These are phyloP conservation scores for Pseudocheirus occidentalis DNA, from an alignment of 2,797 vertebrate species.

Conservation along the genomic window DNA sequence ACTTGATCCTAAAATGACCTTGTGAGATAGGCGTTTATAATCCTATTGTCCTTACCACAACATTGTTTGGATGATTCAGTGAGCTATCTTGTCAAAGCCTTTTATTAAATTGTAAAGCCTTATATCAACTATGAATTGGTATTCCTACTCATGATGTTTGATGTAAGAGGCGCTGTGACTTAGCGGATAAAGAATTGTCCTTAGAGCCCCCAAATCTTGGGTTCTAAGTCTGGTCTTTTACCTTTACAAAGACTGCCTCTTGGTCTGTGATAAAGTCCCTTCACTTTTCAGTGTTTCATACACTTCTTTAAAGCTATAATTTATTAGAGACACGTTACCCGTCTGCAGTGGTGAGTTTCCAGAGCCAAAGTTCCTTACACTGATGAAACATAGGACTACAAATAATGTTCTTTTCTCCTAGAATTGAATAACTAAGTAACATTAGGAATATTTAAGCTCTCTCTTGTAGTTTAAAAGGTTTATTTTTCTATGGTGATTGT, in stretches of 20 bases:
- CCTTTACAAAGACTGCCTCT: background rate
- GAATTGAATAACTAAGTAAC: conserved; percentile 39
- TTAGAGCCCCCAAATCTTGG: background rate
- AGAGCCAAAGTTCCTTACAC: background rate
- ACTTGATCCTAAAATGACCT: background rate
- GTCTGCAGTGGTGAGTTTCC: background rate
- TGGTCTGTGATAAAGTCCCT: background rate
- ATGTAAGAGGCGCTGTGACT: background rate
- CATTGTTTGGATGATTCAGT: background rate
- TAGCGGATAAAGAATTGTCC: background rate
- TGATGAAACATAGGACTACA: background rate
- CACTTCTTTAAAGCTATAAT: background rate
- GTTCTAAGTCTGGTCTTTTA: background rate
- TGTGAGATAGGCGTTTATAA: background rate
- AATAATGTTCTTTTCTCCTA: conserved; percentile 26
- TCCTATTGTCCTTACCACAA: background rate
- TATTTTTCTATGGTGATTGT: conserved; percentile 45
- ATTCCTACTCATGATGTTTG: background rate
- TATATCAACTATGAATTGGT: background rate
- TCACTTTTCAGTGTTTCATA: background rate
- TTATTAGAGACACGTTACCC: background rate
- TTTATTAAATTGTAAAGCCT: background rate
- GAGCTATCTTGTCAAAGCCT: background rate
- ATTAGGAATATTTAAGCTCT: background rate
- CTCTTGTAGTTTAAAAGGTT: conserved; percentile 19